Evolutionary conservation across 64 coral and sea anemone genomes (phyloP).

Genomic region (Montipora sp.): DNA sequence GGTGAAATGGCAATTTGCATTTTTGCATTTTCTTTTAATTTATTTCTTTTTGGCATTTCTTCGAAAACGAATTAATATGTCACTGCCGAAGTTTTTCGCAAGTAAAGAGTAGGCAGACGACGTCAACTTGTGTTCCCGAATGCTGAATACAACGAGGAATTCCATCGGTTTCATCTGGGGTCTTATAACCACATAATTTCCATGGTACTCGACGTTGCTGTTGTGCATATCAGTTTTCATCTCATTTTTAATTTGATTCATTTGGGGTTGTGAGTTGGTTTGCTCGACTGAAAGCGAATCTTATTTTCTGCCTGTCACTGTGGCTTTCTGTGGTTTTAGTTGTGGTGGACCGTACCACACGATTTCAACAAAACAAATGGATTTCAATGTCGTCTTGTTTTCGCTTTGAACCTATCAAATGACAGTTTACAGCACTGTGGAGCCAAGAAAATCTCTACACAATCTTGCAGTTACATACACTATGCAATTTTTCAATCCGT

Average conservation of each 20-base stretch:
- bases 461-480: background rate
- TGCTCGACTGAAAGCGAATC: background rate
- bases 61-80: no score
- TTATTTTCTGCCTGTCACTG: background rate
- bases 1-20: no score
- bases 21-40: no score
- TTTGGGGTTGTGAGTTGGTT: background rate
- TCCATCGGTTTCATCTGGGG: no score
- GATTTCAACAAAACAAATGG: background rate
- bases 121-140: no score
- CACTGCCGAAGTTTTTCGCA: no score
- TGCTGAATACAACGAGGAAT: no score
- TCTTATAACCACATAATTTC: background rate
- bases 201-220: background rate
- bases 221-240: background rate
- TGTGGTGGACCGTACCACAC: background rate
- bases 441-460: background rate
- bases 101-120: no score
- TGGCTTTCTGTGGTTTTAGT: background rate
- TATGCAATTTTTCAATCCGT: background rate
- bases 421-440: background rate
- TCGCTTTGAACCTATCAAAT: background rate
- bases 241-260: background rate
- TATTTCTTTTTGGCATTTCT: no score
- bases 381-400: background rate